Evolutionary conservation across 2,888 invertebrate genomes (phyloP), one percentile per base, ranked within the genome.

Genomic region (Leptarthrus brevirostris): DNA sequence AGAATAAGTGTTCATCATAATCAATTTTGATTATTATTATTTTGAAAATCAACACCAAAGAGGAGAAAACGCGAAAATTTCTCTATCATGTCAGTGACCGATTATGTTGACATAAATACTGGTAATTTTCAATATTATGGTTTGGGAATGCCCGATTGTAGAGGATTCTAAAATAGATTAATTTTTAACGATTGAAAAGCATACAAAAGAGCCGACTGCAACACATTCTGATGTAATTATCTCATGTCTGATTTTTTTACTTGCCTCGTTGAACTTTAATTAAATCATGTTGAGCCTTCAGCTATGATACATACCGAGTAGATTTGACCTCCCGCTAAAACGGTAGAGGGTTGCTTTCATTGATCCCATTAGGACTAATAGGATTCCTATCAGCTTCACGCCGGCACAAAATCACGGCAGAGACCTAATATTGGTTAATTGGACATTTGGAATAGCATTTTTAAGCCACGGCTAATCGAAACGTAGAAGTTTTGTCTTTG

Each of bases 391-490:
- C 44, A 14, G 22, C 10, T 61, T 36, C 61, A 34, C 44, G 44
- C 20, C 61, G 36, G 36, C 36, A 61, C 40, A 61, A 61, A 58
- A 61, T 61, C 22, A 61, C 20, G 20, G 40, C 61, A 5, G 2
- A 61, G 40, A 61, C 40, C 61, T 36, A 44, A 61, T 61, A 22
- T 61, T 40, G 61, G 61, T 61, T 61, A 61, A 61, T 61, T 61
- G 61, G 44, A 61, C 61, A 61, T 34, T 61, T 40, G 34, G 61
- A 61, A 12, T 61, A 40, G 40, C 40, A 61, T 61, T 61, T 61
- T 61, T 61, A 40, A 61, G 61, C 44, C 44, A 12, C 40, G n/a
- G 61, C 40, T 61, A 61, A 61, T 61, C 40, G 40, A 61, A 61
- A 12, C 40, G 44, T 40, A 22, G 22, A 61, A 18, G 40, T 22